These are phyloP conservation scores for Nebria brevicollis DNA, from an alignment of 2,888 invertebrate genomes.

Conservation along the genomic window DNA sequence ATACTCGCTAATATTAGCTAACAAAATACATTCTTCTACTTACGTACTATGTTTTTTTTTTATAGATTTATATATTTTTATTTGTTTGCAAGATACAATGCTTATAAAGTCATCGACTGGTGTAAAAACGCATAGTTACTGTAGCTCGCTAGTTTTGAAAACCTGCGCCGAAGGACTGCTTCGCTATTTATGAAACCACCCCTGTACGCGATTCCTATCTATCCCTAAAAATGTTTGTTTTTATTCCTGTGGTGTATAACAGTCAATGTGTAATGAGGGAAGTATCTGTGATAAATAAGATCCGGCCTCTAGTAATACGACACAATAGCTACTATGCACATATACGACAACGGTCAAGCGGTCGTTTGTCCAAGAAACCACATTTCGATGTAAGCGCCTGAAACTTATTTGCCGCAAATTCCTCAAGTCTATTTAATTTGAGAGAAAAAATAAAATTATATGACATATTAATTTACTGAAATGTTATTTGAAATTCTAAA, in stretches of 20 bases:
- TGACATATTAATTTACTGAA: background rate
- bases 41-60: conserved; percentile 38
- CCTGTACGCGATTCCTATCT: background rate
- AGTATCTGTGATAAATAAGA: background rate
- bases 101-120: conserved; percentile 42
- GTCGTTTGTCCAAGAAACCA: too few species aligned
- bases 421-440: background rate
- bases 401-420: background rate
- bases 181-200: background rate
- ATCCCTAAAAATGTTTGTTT: background rate
- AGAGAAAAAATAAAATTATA: background rate
- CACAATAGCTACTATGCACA: background rate
- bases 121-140: conserved; percentile 47
- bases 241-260: background rate
- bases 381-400: background rate
- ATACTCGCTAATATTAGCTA: conserved; percentile 47
- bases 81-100: conserved; percentile 44
- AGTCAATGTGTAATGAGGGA: background rate
- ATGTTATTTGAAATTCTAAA: background rate
- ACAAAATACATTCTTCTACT: conserved; percentile 49
- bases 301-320: background rate
- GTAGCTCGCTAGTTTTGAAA: conserved; percentile 44
- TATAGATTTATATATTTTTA: conserved; percentile 5
- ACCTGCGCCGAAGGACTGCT: conserved; percentile 42
- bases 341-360: background rate